phyloP scores from a whole-genome alignment of 2,113 vertebrate genomes.

The Sakesphorus luctuosus region DNA sequence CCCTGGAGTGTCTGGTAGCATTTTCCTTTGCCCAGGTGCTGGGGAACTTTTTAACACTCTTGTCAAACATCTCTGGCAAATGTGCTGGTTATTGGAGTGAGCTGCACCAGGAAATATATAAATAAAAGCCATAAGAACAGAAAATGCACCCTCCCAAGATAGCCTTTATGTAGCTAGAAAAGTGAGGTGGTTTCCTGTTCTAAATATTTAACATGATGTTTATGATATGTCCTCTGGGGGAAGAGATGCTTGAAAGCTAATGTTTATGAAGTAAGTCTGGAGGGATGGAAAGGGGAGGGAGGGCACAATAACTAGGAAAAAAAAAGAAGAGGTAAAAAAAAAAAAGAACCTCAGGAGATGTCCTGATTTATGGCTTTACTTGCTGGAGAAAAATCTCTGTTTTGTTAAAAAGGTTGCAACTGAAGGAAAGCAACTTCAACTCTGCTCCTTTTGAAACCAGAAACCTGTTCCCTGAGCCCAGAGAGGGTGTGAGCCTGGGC shows the following conservation, averaged over 20 bases:
- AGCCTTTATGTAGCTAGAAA: constrained; percentile 62
- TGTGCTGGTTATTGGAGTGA: not conserved
- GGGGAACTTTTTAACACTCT: constrained; percentile 17
- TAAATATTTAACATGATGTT: constrained; percentile 72
- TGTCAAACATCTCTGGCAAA: constrained; percentile 29
- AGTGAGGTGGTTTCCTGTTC: constrained; percentile 69
- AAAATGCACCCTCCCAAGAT: constrained; percentile 40
- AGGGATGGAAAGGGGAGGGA: constrained; percentile 59
- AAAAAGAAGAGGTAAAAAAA: rapidly evolving
- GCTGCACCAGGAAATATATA: constrained; percentile 41
- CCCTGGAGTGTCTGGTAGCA: not conserved
- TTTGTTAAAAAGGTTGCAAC: constrained; percentile 54
- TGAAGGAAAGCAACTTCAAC: constrained; percentile 6
- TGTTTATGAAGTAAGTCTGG: constrained; percentile 73
- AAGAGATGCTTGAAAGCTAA: constrained; percentile 63
- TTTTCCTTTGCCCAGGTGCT: not conserved
- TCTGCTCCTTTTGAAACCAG: constrained; percentile 68
- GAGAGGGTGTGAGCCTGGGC: constrained; percentile 51
- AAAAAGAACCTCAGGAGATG: constrained; percentile 27
- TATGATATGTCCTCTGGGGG: constrained; percentile 60
- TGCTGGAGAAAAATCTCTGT: not conserved
- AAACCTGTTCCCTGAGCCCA: constrained; percentile 56
- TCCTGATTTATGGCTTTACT: constrained; percentile 70
- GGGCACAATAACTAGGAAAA: not conserved
- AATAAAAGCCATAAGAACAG: constrained; percentile 11